These are phyloP conservation scores for Eupelmus urozonus DNA, from an alignment of 2,888 invertebrate species.

Conservation along the genomic window DNA sequence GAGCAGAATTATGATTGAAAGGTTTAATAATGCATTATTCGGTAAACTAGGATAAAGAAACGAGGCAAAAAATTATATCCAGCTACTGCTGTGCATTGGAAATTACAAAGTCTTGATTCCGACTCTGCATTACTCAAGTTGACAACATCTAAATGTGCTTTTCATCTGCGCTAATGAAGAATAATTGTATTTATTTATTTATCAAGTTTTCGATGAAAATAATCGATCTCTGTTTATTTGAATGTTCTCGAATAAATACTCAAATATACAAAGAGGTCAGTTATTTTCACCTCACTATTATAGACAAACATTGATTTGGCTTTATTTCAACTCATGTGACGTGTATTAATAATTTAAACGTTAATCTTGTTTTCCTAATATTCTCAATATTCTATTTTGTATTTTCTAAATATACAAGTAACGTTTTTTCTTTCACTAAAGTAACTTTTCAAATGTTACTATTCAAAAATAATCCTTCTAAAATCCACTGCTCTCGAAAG, in stretches of 20 bases:
- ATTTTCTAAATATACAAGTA: too few species aligned
- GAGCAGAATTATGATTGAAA: too few species aligned
- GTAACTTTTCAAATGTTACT: too few species aligned
- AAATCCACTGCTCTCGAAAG: too few species aligned
- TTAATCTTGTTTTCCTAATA: slow-evolving; percentile 8
- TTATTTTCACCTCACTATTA: slow-evolving; percentile 4
- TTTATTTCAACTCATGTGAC: slow-evolving; percentile 15
- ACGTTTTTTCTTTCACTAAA: too few species aligned
- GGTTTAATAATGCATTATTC: too few species aligned
- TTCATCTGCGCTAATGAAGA: slow-evolving; percentile 4
- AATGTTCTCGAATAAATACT: slow-evolving; percentile 25
- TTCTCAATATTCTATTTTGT: not conserved
- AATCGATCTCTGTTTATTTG: slow-evolving; percentile 29
- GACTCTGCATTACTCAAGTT: not conserved
- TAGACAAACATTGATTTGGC: slow-evolving; percentile 33
- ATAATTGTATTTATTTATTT: slow-evolving; percentile 21
- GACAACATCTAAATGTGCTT: not conserved
- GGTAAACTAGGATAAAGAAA: too few species aligned
- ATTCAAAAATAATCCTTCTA: too few species aligned
- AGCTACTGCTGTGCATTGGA: too few species aligned
- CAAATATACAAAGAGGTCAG: slow-evolving; percentile 34
- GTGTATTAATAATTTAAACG: slow-evolving; percentile 16
- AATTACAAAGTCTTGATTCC: too few species aligned
- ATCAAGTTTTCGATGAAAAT: slow-evolving; percentile 37
- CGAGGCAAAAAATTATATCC: too few species aligned